Evolutionary conservation across 2,113 vertebrate species (phyloP), one percentile per base, ranked within the genome.

Genomic region (Proterorhinus semilunaris): DNA sequence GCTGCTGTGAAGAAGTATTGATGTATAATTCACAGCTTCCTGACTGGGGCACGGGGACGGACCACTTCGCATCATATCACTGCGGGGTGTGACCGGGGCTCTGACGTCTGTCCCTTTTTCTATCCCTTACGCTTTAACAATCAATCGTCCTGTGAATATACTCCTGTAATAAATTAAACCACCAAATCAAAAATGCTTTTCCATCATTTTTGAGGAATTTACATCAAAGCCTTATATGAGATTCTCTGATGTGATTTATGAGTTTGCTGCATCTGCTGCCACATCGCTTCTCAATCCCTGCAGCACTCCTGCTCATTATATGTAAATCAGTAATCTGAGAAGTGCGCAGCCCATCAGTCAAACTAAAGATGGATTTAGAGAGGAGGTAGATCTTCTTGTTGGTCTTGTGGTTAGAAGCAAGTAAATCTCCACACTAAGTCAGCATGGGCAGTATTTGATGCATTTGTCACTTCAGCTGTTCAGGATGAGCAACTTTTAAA

Each of bases 1-100:
- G 70, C 61, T 64, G 52, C 62, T 79, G 69, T 67, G 76, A 72
- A 83, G 79, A 79, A 55, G 72, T 76, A 83, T 76, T 81, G 75
- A 87, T 86, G 82, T 82, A 81, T 90, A 86, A 90, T 88, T 87
- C 77, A 90, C 65, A 65, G 83, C 75, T 81, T 83, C 74, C 76
- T 79, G 74, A 77, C 82, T 65, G 58, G 65, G 78, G 73, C 78
- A 65, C 70, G 76, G 80, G 70, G 70, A 81, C 66, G 64, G 69
- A 86, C 84, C 78, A 36, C 77, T 75, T 79, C 81, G 73, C 66
- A 79, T 89, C 82, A 76, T 69, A 83, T 86, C 82, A 83, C 7
- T 0, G 63, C 46, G 6, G 49, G 49, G 55, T 75, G 77, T 85
- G 84, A 87, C 79, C 66, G 68, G 84, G 77, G 73, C 66, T 48